These are phyloP conservation scores for Drosophila leontia DNA, from an alignment of 1,140 invertebrate genomes.

Conservation along the genomic window DNA sequence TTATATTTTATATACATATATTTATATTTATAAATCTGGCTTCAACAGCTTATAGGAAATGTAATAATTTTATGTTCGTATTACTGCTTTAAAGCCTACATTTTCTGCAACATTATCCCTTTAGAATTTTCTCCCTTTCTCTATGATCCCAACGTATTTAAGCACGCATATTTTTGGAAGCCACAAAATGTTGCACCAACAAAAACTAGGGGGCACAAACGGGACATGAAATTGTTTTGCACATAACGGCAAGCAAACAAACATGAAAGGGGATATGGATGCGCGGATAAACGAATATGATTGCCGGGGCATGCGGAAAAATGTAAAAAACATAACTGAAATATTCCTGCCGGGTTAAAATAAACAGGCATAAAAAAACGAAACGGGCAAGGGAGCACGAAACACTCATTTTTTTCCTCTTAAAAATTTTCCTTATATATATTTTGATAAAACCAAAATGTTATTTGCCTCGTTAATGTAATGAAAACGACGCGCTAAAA, in stretches of 20 bases:
- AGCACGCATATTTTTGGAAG: constrained; percentile 67
- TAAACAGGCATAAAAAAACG: constrained; percentile 51
- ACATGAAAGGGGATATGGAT: constrained; percentile 51
- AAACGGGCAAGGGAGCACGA: constrained; percentile 32
- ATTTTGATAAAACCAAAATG: constrained; percentile 61
- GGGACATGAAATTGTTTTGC: constrained; percentile 77
- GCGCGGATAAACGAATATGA: constrained; percentile 39
- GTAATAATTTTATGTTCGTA: not conserved
- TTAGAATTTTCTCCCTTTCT: not conserved
- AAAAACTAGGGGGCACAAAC: constrained; percentile 44
- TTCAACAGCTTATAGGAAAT: too few species aligned
- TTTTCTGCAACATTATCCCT: constrained; percentile 3
- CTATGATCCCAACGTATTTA: constrained; percentile 1
- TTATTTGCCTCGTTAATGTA: constrained; percentile 66
- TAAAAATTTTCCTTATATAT: constrained; percentile 39
- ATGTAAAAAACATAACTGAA: constrained; percentile 45
- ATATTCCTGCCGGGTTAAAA: constrained; percentile 42
- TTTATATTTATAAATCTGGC: not conserved
- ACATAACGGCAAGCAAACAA: constrained; percentile 73
- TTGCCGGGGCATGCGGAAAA: constrained; percentile 30
- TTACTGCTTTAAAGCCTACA: not conserved
- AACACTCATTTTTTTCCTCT: constrained; percentile 32
- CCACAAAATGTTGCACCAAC: constrained; percentile 69
- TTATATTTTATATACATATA: too few species aligned
- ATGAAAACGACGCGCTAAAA: constrained; percentile 77